Base-by-base conservation (phyloP, 2,888 invertebrate genomes). In the Tachina grossa region DNA sequence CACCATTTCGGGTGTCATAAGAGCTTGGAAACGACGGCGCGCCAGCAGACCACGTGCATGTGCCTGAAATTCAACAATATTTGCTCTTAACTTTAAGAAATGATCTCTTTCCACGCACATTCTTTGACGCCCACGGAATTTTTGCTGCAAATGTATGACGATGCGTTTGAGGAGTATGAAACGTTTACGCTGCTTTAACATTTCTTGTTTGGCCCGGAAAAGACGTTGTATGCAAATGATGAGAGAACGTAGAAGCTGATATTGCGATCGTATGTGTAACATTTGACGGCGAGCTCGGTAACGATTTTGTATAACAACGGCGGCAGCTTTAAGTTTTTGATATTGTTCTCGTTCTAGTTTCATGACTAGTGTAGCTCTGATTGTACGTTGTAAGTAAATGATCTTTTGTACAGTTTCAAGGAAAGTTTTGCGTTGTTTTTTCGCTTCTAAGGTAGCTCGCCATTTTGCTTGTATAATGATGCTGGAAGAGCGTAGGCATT, bases 1-100 rank as follows among this genome's bases (percentile, higher is more conserved):
- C 87, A 91, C 92, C 81, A 92, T 92, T 89, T 93, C 93, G 1
- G 93, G 90, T 84, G 94, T 94, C 90, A 92, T 93, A 84, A 93
- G 92, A n/a, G 88, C 88, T 88, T 93, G 90, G 83, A 94, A 91
- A 71, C 93, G 89, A 90, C 93, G 91, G 63, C 95, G 92, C 49
- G 94, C 93, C 88, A 94, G 88, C 89, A 93, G 92, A 68, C 94
- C 94, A 88, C 94, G 93, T 59, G 93, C 91, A 45, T 90, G 85
- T 11, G 94, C 91, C 77, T 92, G 92, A 65, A 92, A 89, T 19
- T 84, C 10, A 0, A 89, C 51, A 9, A 85, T 83, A 31, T 81
- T 83, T n/a, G 66, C 71, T 13, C 80, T 86, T 3, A 91, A 85
- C 4, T 88, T 81, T 4, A 77, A 45, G 84, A 89, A 93, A 22